phyloP scores from a whole-genome alignment of 2,888 invertebrate genomes.

The Bibio marci region DNA sequence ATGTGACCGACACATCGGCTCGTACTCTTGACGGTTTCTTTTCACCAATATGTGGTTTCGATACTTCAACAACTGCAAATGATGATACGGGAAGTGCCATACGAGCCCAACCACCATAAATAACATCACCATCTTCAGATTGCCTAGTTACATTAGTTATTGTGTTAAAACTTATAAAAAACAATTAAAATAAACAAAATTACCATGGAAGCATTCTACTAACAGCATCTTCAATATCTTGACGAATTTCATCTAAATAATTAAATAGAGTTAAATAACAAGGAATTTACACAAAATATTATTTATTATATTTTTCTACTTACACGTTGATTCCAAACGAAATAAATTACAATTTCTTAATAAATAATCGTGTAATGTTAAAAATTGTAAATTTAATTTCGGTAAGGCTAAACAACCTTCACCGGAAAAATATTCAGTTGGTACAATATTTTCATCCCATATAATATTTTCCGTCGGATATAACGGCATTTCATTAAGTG shows the following conservation, averaged over 20 bases:
- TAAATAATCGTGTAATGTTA: constrained; percentile 95
- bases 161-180: neutral
- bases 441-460: constrained; percentile 98
- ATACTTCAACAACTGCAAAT: constrained; percentile 90
- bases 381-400: constrained; percentile 93
- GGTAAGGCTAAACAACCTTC: constrained; percentile 92
- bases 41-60: constrained; percentile 83
- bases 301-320: constrained; percentile 24
- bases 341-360: constrained; percentile 95
- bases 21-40: constrained; percentile 88
- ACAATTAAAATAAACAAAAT: constrained; percentile 17
- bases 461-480: constrained; percentile 97
- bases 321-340: constrained; percentile 91
- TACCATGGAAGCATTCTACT: constrained; percentile 90
- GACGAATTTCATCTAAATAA: constrained; percentile 80
- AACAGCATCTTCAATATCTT: constrained; percentile 95
- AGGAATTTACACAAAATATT: neutral
- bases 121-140: constrained; percentile 67
- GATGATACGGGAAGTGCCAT: constrained; percentile 92
- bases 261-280: constrained; percentile 2
- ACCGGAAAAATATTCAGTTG: constrained; percentile 91
- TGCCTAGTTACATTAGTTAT: too few species aligned
- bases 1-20: constrained; percentile 84
- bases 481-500: constrained; percentile 92
- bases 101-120: constrained; percentile 97